These are phyloP conservation scores for Cerceris rybyensis DNA, from an alignment of 2,888 invertebrate species.

Conservation along the genomic window DNA sequence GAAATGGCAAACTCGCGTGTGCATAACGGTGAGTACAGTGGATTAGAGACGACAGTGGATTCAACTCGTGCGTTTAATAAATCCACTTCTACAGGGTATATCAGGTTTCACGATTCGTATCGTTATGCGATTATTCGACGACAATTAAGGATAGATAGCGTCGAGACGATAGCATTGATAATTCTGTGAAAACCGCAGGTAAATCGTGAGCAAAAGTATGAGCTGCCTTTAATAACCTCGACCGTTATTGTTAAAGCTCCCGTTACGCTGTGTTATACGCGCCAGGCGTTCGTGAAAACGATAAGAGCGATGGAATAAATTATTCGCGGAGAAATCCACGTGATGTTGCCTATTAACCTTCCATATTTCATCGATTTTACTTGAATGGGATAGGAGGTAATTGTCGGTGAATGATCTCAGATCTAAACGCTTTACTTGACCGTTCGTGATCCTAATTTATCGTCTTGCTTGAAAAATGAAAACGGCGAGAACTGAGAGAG, in stretches of 20 bases:
- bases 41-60: background rate
- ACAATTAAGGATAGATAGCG: slow-evolving; percentile 28
- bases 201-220: slow-evolving; percentile 13
- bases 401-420: too few species aligned
- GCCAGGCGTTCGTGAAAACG: slow-evolving; percentile 15
- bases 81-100: background rate
- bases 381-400: background rate
- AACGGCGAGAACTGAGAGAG: too few species aligned
- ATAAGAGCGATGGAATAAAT: slow-evolving; percentile 23
- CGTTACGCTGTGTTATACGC: slow-evolving; percentile 23
- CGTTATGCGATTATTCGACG: slow-evolving; percentile 5
- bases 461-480: too few species aligned
- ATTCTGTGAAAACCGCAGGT: slow-evolving; percentile 27
- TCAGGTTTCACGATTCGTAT: background rate
- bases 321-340: slow-evolving; percentile 13
- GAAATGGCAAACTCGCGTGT: slow-evolving; percentile 6
- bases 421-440: too few species aligned
- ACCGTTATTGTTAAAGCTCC: slow-evolving; percentile 20
- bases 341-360: background rate
- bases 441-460: too few species aligned
- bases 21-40: background rate
- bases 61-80: slow-evolving; percentile 28
- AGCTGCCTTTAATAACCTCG: slow-evolving; percentile 15
- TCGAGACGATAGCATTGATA: slow-evolving; percentile 15
- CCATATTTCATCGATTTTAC: background rate